Percentiles rank a stretch among this genome's conserved stretches.
Evolutionary conservation across 2,113 vertebrate species (phyloP).

Genomic region (Kobus ellipsiprymnus): DNA sequence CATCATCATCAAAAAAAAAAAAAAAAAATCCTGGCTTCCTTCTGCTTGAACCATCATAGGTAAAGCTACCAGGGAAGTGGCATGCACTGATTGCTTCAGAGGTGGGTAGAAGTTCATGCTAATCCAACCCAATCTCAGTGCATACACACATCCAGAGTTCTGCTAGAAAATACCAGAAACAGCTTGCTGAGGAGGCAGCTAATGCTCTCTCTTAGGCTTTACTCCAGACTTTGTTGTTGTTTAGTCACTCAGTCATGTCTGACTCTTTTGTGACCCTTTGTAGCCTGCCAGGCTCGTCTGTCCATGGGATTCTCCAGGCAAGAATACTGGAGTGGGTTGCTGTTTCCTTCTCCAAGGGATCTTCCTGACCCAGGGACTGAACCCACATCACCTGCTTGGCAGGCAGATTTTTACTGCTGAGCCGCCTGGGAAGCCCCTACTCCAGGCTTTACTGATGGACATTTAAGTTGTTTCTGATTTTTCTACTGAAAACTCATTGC

Average conservation of each 20-base stretch:
- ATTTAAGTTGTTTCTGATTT: background rate
- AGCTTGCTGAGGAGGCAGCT: background rate
- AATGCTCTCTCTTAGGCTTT: background rate
- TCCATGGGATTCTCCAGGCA: background rate
- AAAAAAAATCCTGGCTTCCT: background rate
- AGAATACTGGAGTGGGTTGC: background rate
- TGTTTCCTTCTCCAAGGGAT: background rate
- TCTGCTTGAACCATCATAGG: background rate
- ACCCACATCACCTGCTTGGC: background rate
- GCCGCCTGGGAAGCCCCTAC: background rate
- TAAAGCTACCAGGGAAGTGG: background rate
- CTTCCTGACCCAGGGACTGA: background rate
- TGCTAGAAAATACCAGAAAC: background rate
- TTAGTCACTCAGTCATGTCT: background rate
- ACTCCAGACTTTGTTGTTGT: background rate
- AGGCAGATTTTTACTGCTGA: background rate
- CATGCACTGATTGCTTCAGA: background rate
- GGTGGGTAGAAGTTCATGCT: background rate
- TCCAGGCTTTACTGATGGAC: background rate
- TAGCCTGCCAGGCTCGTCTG: background rate
- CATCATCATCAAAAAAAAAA: background rate
- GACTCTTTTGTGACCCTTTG: background rate
- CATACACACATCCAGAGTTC: background rate
- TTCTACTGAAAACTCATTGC: background rate
- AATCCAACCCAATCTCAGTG: background rate